phyloP scores from a whole-genome alignment of 2,113 vertebrate species.

The Arenaria interpres region DNA sequence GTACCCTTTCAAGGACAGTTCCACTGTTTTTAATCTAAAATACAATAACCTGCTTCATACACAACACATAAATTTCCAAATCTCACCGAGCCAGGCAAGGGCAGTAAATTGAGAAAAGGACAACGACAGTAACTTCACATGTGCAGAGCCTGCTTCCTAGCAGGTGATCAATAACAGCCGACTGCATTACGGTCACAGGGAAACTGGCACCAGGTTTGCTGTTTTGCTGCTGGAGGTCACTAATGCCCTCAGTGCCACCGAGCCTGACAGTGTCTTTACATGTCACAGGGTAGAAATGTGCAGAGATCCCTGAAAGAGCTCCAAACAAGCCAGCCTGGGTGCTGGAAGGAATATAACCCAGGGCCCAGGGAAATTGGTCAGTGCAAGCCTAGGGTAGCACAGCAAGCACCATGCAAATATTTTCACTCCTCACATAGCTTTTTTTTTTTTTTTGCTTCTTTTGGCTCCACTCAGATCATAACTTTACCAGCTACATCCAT shows the following conservation, averaged over 20 bases:
- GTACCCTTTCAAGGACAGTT: slow-evolving; percentile 16
- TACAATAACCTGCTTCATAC: neutral
- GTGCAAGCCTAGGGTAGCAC: neutral
- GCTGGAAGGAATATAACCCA: neutral
- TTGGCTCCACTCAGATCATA: neutral
- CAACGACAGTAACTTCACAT: neutral
- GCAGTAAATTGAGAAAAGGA: slow-evolving; percentile 43
- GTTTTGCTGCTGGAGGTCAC: neutral
- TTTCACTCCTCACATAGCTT: neutral
- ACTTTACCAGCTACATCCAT: neutral
- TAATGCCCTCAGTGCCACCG: neutral
- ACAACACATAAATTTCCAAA: slow-evolving; percentile 37
- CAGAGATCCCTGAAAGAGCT: neutral
- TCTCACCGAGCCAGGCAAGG: neutral
- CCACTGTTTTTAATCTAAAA: slow-evolving; percentile 19
- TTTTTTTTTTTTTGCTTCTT: neutral
- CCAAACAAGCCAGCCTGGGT: neutral
- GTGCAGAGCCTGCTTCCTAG: neutral
- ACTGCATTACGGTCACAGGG: neutral
- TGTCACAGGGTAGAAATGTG: neutral
- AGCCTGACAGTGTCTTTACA: neutral
- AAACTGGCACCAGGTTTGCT: neutral
- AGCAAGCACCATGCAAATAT: neutral
- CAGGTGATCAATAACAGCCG: slow-evolving; percentile 21
- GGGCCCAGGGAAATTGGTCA: neutral